Base-by-base conservation (phyloP, 2,888 invertebrate species). In the Thymelicus acteon region DNA sequence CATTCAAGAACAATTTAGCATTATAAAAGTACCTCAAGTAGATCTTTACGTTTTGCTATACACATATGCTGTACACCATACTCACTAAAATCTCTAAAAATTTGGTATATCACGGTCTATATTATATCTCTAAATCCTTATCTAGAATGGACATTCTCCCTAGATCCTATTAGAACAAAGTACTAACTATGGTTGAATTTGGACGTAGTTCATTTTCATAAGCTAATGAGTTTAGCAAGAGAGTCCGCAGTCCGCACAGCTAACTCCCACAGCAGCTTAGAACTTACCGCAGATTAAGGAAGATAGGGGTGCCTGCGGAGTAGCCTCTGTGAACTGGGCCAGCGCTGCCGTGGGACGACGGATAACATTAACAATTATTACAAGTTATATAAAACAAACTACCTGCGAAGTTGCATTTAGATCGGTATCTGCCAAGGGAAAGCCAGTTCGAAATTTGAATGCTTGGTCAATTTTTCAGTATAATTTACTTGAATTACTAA, bases 161-260 rank as follows among this genome's bases (percentile, higher is more conserved):
- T 19, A 19, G n/a, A 64, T 64, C 64, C 40, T 52, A 64, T 64
- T 65, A 66, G 19, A 58, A 58, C 66, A 58, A 66, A 44, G 58
- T 58, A 39, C 58, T 31, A 12, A 49, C 37, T 58, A 8, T 15
- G 66, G 31, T 47, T 44, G 44, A 47, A 58, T 66, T 57, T 31
- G 58, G 12, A 8, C 66, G 31, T 44, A 54, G 57, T 66, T 47
- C 47, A 66, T 66, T 66, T 66, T 66, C 57, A 66, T 66, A 66
- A 57, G 47, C 58, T 66, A 66, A 66, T 66, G 58, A 66, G 66
- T 66, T 66, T 66, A 31, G 58, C 37, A 64, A 64, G 64, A 63
- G 52, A 64, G 64, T 52, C 52, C 15, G 52, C 64, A 64, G 64
- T 52, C 52, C 15, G 52, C 64, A 52, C 63, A 64, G 64, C 64